Evolutionary conservation across 2,888 invertebrate species (phyloP).

Genomic region (Oscheius sp.): DNA sequence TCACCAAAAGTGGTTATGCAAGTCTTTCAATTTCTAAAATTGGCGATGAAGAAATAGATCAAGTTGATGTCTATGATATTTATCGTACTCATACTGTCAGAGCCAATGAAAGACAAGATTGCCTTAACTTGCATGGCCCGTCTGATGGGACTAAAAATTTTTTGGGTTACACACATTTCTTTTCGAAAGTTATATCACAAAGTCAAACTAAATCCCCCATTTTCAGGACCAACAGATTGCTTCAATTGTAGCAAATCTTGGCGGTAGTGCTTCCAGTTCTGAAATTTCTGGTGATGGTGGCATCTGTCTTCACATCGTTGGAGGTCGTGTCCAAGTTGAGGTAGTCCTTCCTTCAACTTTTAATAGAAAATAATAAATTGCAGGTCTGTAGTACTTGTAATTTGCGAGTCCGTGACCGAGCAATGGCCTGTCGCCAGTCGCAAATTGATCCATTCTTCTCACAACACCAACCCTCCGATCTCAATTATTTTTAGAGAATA

Average conservation of each 20-base stretch:
- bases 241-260: conserved; percentile 40
- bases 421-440: conserved; percentile 2
- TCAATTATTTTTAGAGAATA: neutral
- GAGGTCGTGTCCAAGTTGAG: conserved; percentile 16
- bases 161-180: no score
- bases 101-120: no score
- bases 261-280: neutral
- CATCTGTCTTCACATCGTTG: conserved; percentile 13
- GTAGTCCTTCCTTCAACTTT: neutral
- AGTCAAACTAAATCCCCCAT: neutral
- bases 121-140: no score
- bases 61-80: no score
- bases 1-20: no score
- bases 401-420: conserved; percentile 13
- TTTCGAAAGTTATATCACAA: no score
- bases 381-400: conserved; percentile 13
- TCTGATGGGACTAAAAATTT: no score
- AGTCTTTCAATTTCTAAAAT: no score
- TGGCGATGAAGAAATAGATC: no score
- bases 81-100: no score
- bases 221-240: conserved; percentile 36
- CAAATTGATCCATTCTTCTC: neutral
- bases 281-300: neutral
- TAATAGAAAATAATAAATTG: neutral
- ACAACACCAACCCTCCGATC: neutral